Base-by-base conservation (phyloP, 2,888 invertebrate species). In the Andrena fulva region DNA sequence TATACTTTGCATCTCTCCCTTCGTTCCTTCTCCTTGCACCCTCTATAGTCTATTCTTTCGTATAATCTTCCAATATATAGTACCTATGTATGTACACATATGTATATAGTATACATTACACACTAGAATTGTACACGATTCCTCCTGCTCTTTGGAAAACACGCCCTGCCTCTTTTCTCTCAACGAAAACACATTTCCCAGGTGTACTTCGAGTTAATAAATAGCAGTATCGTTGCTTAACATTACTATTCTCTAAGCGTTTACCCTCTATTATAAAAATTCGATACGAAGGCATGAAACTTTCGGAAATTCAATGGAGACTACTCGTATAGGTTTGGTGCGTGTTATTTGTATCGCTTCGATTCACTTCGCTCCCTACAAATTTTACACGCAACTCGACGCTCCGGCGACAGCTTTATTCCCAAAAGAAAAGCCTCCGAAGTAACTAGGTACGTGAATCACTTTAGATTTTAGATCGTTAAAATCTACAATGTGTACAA, bases 231-330 rank as follows among this genome's bases (percentile, higher is more conserved):
- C 29, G 31, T 7, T n/a, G n/a, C 77, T 74, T 70, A 66, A 62
- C 56, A 42, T 73, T 72, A 69, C 33, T 72, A 66, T 35, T 62
- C 48, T 72, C 63, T 70, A 71, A 62, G 10, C 52, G 27, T 75
- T 60, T 66, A 71, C 64, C 72, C 10, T 67, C 79, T 77, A 77
- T 77, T 77, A 77, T 82, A 80, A 80, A 82, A 82, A 74, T 62
- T 77, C 63, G 50, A 80, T 85, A 80, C 73, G 71, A 87, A 87
- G 80, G 74, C 80, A 87, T 82, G 72, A 86, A 77, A 75, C 68
- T 69, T 80, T 77, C 66, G 74, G 75, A 72, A 83, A 79, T 74
- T 75, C 59, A 74, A 77, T 52, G 33, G 31, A 66, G 59, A 86
- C 60, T 73, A 73, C 31, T 42, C 12, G 29, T 20, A 68, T 54